These are phyloP conservation scores for Linhomoeus sp. DNA, from an alignment of 2,888 invertebrate genomes.

Conservation along the genomic window DNA sequence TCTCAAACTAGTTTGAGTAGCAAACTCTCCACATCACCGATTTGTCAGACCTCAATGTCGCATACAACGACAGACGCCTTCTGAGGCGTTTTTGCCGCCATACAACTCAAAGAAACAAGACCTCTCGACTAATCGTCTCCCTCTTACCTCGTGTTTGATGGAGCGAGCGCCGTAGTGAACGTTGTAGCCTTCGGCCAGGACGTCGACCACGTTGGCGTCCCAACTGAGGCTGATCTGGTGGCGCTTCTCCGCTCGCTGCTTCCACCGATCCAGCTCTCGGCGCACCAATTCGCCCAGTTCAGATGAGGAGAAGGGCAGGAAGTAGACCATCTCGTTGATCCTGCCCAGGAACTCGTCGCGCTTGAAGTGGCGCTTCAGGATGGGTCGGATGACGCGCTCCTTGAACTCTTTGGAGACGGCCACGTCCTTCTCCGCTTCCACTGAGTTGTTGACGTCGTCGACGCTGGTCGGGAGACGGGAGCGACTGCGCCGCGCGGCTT, in stretches of 20 bases:
- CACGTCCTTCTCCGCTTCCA: constrained; percentile 37
- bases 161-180: constrained; percentile 73
- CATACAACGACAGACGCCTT: too few species aligned
- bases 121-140: too few species aligned
- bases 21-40: too few species aligned
- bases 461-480: too few species aligned
- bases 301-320: constrained; percentile 56
- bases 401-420: constrained; percentile 49
- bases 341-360: constrained; percentile 75
- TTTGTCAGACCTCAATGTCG: too few species aligned
- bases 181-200: constrained; percentile 61
- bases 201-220: constrained; percentile 61
- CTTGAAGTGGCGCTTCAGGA: constrained; percentile 40
- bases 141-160: constrained; percentile 75
- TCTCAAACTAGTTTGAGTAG: too few species aligned
- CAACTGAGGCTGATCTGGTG: constrained; percentile 57
- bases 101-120: too few species aligned
- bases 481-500: constrained; percentile 39
- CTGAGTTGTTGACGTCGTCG: constrained; percentile 24
- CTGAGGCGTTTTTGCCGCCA: too few species aligned
- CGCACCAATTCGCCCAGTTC: background rate
- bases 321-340: constrained; percentile 81
- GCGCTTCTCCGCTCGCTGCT: constrained; percentile 37
- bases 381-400: constrained; percentile 60
- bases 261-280: constrained; percentile 5